Conservation (phyloP, 2,888 invertebrate species). For the Dolichopus griseipennis region DNA sequence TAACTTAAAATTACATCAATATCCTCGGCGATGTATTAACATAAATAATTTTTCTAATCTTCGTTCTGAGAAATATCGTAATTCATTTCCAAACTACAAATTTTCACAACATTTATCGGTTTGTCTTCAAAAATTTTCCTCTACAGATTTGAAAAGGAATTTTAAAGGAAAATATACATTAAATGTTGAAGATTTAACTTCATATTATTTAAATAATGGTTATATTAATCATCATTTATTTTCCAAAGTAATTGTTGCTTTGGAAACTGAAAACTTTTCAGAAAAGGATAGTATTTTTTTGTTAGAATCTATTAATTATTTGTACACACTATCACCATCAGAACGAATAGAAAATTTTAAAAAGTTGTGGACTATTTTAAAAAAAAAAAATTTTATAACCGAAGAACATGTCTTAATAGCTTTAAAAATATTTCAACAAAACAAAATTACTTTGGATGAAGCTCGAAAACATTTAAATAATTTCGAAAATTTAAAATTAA, state of each 20-base stretch:
- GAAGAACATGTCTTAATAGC: slow-evolving; percentile 46
- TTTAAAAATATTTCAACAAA: slow-evolving; percentile 52
- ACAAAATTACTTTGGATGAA: slow-evolving; percentile 44
- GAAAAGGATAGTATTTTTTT: slow-evolving; percentile 37
- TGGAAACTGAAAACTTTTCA: slow-evolving; percentile 23
- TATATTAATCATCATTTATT: slow-evolving; percentile 27
- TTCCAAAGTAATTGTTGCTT: slow-evolving; percentile 26
- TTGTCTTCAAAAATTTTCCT: too few species aligned
- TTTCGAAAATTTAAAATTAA: slow-evolving; percentile 41
- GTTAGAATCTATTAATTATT: slow-evolving; percentile 45
- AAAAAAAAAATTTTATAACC: slow-evolving; percentile 30
- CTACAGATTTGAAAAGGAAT: too few species aligned
- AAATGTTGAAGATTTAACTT: not conserved
- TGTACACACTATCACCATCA: slow-evolving; percentile 46
- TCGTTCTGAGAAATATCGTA: too few species aligned
- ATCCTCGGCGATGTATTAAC: too few species aligned
- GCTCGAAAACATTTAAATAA: slow-evolving; percentile 28
- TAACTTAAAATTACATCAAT: too few species aligned
- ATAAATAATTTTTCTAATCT: too few species aligned
- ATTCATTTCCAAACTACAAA: too few species aligned
- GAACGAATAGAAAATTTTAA: slow-evolving; percentile 47
- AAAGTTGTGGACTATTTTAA: slow-evolving; percentile 48
- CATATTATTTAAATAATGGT: slow-evolving; percentile 18
- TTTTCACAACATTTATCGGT: too few species aligned
- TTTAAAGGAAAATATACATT: not conserved